These are phyloP conservation scores for Entomyzon cyanotis DNA, from an alignment of 2,113 vertebrate genomes.

Conservation along the genomic window DNA sequence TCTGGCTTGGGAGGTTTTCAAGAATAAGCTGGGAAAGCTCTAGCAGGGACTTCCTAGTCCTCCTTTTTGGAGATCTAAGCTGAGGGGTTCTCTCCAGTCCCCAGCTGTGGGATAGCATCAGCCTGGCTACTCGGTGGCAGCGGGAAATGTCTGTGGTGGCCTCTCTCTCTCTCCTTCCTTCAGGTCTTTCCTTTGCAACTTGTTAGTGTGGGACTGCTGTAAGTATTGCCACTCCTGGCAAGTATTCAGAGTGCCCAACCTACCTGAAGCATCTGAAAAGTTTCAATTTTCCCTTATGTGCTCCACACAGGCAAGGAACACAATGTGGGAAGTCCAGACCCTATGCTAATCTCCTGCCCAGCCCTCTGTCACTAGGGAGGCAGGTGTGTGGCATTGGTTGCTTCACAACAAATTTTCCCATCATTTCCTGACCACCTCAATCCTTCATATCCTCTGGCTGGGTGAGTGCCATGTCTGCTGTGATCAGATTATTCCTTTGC, in stretches of 20 bases:
- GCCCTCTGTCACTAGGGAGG: neutral
- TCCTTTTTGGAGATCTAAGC: neutral
- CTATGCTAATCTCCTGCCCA: accelerated
- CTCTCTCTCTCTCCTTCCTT: neutral
- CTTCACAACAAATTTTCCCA: neutral
- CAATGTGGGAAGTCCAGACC: neutral
- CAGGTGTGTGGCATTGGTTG: neutral
- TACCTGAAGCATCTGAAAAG: neutral
- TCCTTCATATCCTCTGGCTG: neutral
- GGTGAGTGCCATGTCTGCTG: neutral
- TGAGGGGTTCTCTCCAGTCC: neutral
- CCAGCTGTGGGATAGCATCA: accelerated
- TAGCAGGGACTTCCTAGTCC: accelerated
- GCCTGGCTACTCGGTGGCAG: accelerated
- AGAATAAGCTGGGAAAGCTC: neutral
- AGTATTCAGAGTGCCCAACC: neutral
- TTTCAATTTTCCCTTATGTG: neutral
- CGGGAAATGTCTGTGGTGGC: accelerated
- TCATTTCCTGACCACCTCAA: neutral
- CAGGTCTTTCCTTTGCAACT: neutral
- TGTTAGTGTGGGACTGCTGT: neutral
- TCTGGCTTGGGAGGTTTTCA: neutral
- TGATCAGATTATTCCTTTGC: neutral
- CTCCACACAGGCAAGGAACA: neutral
- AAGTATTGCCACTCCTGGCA: neutral